Base-by-base conservation (phyloP, 2,888 invertebrate species). In the Beris chalybata region DNA sequence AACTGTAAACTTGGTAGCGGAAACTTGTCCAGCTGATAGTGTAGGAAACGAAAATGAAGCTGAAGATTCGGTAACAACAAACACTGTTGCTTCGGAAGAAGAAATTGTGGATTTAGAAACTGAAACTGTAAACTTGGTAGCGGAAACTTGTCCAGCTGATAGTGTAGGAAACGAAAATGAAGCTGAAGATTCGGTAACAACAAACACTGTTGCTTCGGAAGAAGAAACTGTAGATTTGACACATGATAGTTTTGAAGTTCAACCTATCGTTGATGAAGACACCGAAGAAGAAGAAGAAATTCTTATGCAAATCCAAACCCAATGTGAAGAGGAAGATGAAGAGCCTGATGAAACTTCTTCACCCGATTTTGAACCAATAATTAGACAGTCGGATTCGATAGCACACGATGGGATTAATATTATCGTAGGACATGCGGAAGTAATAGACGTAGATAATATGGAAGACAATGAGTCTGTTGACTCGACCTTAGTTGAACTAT, bases 381-480 rank as follows among this genome's bases (percentile, higher is more conserved):
- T 1, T 6, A 48, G n/a, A 1, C 9, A n/a, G 3, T 2, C 3
- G 44, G 1, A 9, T 5, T 48, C 48, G 13, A 12, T 54, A 54
- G 9, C 7, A 54, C 4, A 54, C 2, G 54, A 32, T 11, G 54
- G 38, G 6, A 31, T 29, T 54, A 5, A n/a, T 12, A 7, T 4
- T n/a, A 5, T 31, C 15, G 4, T n/a, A 30, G 12, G 31, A 54
- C 31, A 30, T 11, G 7, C 13, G 9, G 4, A 9, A 43, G 4
- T 15, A 13, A 56, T 30, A 12, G 52, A 61, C 4, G 38, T 4
- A 9, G 30, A 50, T 3, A 30, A 15, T 52, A 11, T 38, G 12
- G 52, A 61, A 22, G 61, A 61, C 12, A 32, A 47, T 13, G 58
- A 59, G 9, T 59, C 58, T 13, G 48, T 59, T 15, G 58, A 52